Evolutionary conservation across 2,888 invertebrate species (phyloP).

Genomic region (Leptopilina drosophilae): DNA sequence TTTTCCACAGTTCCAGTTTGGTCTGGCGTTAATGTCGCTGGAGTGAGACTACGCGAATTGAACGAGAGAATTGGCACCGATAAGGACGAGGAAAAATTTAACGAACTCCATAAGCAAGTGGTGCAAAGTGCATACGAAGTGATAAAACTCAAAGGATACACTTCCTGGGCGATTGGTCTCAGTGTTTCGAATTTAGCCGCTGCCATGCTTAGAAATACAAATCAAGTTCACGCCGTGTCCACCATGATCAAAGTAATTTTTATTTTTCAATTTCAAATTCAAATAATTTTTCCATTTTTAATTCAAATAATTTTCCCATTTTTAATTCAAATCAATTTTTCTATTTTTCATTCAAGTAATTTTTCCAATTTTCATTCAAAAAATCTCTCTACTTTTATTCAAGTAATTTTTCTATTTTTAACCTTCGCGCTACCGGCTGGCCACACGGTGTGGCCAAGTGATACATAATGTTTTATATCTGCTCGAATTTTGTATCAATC

Average conservation of each 20-base stretch:
- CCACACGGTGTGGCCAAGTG: too few species aligned
- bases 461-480: too few species aligned
- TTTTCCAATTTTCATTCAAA: too few species aligned
- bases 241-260: conserved; percentile 85
- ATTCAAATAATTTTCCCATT: too few species aligned
- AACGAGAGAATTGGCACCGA: conserved; percentile 86
- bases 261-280: too few species aligned
- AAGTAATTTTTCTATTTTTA: too few species aligned
- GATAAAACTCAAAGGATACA: conserved; percentile 92
- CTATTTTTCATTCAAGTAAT: too few species aligned
- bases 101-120: conserved; percentile 88
- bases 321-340: too few species aligned
- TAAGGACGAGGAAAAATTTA: conserved; percentile 88
- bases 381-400: too few species aligned
- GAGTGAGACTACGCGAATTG: conserved; percentile 88
- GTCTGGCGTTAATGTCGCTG: conserved; percentile 96
- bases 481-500: too few species aligned
- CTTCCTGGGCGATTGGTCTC: conserved; percentile 93
- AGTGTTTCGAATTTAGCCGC: conserved; percentile 86
- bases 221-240: conserved; percentile 88
- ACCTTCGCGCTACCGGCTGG: too few species aligned
- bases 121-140: conserved; percentile 92
- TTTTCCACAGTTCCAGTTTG: conserved; percentile 87
- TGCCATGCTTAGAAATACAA: conserved; percentile 85
- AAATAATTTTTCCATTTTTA: too few species aligned